Evolutionary conservation across 2,888 invertebrate species (phyloP).

Genomic region (Schizaphis graminum): DNA sequence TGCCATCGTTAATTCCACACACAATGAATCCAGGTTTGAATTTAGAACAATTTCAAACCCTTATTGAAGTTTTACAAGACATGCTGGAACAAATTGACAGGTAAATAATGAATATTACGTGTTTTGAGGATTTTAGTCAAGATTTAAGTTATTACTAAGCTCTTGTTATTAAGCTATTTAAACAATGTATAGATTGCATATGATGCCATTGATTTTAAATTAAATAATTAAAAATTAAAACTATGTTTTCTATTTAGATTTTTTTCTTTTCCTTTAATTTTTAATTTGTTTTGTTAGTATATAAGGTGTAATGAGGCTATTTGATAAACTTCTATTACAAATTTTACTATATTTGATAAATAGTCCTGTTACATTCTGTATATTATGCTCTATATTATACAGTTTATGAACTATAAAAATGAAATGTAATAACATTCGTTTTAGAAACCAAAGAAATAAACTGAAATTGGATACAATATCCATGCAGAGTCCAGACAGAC

Average conservation of each 20-base stretch:
- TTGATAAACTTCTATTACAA: no score
- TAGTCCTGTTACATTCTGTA: no score
- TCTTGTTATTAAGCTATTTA: background rate
- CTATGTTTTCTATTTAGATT: background rate
- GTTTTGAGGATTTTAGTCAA: background rate
- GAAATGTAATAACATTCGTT: background rate
- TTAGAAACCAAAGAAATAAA: constrained; percentile 87
- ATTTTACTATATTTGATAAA: no score
- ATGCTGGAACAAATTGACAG: constrained; percentile 91
- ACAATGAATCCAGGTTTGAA: constrained; percentile 89
- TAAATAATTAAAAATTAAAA: background rate
- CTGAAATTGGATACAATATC: constrained; percentile 86
- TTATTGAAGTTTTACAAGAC: constrained; percentile 89
- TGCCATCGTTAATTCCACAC: constrained; percentile 92
- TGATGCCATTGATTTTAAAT: background rate
- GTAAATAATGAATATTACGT: constrained; percentile 70
- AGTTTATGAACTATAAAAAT: background rate
- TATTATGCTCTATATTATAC: background rate
- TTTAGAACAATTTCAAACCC: constrained; percentile 84
- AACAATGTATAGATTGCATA: background rate
- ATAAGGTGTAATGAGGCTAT: no score
- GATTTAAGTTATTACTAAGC: background rate
- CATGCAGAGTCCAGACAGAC: constrained; percentile 82
- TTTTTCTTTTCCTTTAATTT: background rate
- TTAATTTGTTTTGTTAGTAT: background rate